Conservation (phyloP, 2,797 vertebrate species). For the Coranthus polyacanthus region DNA sequence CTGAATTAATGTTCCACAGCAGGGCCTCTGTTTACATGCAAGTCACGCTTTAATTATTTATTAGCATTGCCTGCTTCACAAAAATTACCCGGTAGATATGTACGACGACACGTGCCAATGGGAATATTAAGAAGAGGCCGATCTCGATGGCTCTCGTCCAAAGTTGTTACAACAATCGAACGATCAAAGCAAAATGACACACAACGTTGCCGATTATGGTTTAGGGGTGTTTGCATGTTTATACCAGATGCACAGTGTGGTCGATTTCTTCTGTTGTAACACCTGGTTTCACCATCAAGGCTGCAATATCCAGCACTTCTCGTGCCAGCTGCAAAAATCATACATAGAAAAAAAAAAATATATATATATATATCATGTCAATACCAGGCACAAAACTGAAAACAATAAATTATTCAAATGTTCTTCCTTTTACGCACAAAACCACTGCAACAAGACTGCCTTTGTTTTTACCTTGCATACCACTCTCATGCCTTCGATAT, state of each 20-base stretch:
- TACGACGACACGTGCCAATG: too few species aligned
- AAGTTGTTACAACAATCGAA: too few species aligned
- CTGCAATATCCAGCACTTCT: constrained; percentile 96
- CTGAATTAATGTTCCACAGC: not conserved
- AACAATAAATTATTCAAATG: too few species aligned
- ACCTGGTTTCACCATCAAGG: constrained; percentile 95
- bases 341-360: not conserved
- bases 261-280: constrained; percentile 98
- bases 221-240: not conserved
- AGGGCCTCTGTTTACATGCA: constrained; percentile 4
- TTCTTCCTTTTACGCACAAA: too few species aligned
- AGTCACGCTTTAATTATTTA: constrained; percentile 8
- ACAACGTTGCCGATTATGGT: too few species aligned
- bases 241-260: constrained; percentile 96
- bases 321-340: constrained; percentile 89
- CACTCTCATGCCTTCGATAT: constrained; percentile 95
- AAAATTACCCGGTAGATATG: not conserved
- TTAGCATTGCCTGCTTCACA: constrained; percentile 7
- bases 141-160: too few species aligned
- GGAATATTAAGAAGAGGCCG: too few species aligned
- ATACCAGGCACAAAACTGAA: not conserved
- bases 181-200: too few species aligned
- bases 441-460: too few species aligned
- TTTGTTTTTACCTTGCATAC: constrained; percentile 90
- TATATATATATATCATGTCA: too few species aligned